Evolutionary conservation across 2,797 vertebrate species (phyloP).

Genomic region (Acrocephalus scirpaceus): DNA sequence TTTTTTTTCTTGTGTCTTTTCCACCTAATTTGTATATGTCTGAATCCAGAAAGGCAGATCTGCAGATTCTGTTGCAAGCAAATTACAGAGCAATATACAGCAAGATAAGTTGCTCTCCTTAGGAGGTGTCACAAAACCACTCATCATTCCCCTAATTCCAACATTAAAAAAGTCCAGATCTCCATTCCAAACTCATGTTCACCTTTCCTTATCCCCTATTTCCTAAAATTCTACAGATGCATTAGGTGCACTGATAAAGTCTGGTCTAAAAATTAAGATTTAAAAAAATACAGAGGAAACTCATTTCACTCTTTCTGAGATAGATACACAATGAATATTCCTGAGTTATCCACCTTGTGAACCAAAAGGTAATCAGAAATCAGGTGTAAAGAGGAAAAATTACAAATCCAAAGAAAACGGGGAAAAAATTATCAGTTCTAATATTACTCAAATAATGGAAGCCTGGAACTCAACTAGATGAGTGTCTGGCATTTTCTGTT

Average conservation of each 20-base stretch:
- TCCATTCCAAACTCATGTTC: neutral
- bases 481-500: neutral
- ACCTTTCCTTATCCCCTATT: neutral
- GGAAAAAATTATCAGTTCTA: neutral
- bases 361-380: neutral
- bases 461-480: neutral
- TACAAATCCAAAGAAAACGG: neutral
- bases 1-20: neutral
- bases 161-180: neutral
- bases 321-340: neutral
- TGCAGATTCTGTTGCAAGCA: neutral
- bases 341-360: neutral
- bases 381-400: neutral
- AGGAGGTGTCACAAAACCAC: neutral
- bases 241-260: neutral
- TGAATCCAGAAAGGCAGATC: neutral
- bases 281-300: neutral
- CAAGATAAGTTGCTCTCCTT: neutral
- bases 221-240: neutral
- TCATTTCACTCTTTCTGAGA: neutral
- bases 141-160: neutral
- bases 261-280: neutral
- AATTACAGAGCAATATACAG: neutral
- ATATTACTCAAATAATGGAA: neutral
- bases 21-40: neutral